phyloP scores from a whole-genome alignment of 2,888 invertebrate species.

The Parnassius apollo region DNA sequence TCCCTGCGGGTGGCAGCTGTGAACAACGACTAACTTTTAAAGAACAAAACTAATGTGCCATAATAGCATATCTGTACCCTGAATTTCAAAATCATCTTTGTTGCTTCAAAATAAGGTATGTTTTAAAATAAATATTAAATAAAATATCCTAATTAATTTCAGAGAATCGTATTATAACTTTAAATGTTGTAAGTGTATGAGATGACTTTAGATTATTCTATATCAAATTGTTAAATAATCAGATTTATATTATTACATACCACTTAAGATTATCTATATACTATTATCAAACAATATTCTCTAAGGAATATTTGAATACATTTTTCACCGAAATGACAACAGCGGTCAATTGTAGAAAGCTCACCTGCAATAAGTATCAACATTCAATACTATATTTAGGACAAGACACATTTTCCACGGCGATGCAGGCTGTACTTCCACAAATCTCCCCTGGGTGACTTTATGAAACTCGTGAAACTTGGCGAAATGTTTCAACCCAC shows the following conservation, averaged over 20 bases:
- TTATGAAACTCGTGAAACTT: conserved; percentile 26
- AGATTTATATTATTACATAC: too few species aligned
- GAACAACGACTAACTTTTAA: conserved; percentile 13
- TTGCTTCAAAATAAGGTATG: neutral
- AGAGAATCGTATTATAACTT: too few species aligned
- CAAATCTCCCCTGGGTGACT: conserved; percentile 24
- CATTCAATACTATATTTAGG: conserved; percentile 1
- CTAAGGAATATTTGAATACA: too few species aligned
- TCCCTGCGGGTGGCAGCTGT: conserved; percentile 18
- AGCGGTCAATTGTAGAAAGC: neutral
- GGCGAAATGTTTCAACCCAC: conserved; percentile 23
- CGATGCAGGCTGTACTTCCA: conserved; percentile 9
- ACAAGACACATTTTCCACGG: conserved; percentile 15
- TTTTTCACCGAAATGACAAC: neutral
- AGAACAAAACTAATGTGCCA: conserved; percentile 13
- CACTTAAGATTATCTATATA: too few species aligned
- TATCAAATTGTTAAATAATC: too few species aligned
- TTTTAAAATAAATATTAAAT: neutral
- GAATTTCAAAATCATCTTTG: neutral
- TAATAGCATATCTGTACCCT: neutral
- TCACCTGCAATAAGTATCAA: neutral
- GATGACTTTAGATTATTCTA: too few species aligned
- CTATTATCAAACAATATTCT: too few species aligned
- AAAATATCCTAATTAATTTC: neutral
- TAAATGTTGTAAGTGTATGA: too few species aligned